Conservation (phyloP, 1,140 invertebrate genomes). For the Carposina sasakii region DNA sequence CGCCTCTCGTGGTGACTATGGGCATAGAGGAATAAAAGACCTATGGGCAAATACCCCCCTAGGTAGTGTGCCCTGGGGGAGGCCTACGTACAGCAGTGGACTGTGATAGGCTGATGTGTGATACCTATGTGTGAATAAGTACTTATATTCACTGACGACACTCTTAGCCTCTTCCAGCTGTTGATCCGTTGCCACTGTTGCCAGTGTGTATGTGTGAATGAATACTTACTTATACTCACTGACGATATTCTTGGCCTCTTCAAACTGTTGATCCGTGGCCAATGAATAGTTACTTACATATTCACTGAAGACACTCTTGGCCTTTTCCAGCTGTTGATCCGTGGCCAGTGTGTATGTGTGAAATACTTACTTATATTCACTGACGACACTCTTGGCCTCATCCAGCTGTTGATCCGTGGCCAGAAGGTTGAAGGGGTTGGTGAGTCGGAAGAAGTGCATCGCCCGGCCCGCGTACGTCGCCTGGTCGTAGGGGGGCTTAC, state of each 20-base stretch:
- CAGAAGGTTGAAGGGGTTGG: conserved; percentile 92
- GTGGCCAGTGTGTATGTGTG: no score
- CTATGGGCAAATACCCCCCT: no score
- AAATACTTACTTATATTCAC: conserved; percentile 79
- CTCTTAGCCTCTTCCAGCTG: conserved; percentile 84
- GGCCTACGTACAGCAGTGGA: no score
- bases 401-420: conserved; percentile 80
- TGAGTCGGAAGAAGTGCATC: conserved; percentile 91
- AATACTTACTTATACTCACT: conserved; percentile 85
- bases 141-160: conserved; percentile 84
- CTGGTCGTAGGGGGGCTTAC: conserved; percentile 91
- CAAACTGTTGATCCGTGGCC: conserved; percentile 77
- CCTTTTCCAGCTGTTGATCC: conserved; percentile 79
- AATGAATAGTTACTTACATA: no score
- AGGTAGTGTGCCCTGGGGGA: no score
- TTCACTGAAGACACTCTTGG: conserved; percentile 80
- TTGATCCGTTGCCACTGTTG: conserved; percentile 53
- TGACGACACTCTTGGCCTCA: conserved; percentile 81
- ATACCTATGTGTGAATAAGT: no score
- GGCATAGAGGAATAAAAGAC: no score
- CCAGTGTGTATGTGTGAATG: no score
- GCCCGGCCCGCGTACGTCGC: conserved; percentile 88
- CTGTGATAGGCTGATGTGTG: no score
- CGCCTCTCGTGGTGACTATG: no score
- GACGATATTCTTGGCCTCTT: conserved; percentile 83